Percentiles rank a stretch among this genome's conserved stretches.
These are phyloP conservation scores for Trichogramma pretiosum DNA, from an alignment of 1,140 invertebrate species.

Conservation along the genomic window DNA sequence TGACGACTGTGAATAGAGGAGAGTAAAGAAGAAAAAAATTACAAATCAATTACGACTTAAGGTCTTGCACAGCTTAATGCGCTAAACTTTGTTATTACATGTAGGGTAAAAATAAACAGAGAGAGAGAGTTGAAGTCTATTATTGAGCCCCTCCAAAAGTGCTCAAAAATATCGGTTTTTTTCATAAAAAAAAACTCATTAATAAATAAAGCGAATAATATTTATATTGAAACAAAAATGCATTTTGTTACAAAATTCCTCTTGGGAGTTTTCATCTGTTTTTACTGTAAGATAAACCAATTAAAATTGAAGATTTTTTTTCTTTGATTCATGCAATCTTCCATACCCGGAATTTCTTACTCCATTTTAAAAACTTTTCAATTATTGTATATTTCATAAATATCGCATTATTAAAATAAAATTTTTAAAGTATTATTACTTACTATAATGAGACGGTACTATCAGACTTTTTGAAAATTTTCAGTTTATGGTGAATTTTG, in stretches of 20 bases:
- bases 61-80: conserved; percentile 26
- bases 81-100: conserved; percentile 25
- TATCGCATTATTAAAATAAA: too few relatives aligned
- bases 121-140: conserved; percentile 36
- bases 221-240: conserved; percentile 38
- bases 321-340: conserved; percentile 11
- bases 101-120: conserved; percentile 24
- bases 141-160: conserved; percentile 28
- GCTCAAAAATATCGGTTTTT: conserved; percentile 22
- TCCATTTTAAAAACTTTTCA: conserved; percentile 13
- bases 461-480: too few relatives aligned
- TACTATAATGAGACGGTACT: too few relatives aligned
- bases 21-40: conserved; percentile 22
- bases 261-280: conserved; percentile 21
- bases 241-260: conserved; percentile 36
- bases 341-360: conserved; percentile 13
- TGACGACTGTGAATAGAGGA: conserved; percentile 41
- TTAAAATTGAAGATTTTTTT: conserved; percentile 17
- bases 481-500: conserved; percentile 13
- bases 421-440: conserved; percentile 14
- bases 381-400: conserved; percentile 15
- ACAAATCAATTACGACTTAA: conserved; percentile 21
- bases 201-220: conserved; percentile 30
- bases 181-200: conserved; percentile 22
- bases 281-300: conserved; percentile 14